phyloP scores from a whole-genome alignment of 1,140 invertebrate species.

The Gryllus bimaculatus region DNA sequence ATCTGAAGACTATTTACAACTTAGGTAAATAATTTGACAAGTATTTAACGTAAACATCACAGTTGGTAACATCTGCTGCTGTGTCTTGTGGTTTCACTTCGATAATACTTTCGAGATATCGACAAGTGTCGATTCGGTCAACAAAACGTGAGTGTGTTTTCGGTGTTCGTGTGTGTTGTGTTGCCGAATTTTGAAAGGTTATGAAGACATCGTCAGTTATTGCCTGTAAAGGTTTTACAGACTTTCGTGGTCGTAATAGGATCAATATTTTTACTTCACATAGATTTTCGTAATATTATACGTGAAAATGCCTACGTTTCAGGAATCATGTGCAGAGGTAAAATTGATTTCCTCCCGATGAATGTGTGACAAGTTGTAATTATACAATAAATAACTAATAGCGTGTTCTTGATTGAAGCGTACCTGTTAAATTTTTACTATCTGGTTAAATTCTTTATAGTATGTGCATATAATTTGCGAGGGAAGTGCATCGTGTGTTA shows the following conservation, averaged over 20 bases:
- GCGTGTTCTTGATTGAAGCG: background rate
- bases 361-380: background rate
- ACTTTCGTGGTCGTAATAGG: too few species aligned
- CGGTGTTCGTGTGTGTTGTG: too few species aligned
- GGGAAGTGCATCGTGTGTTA: background rate
- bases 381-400: background rate
- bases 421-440: background rate
- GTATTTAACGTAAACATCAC: slow-evolving; percentile 1
- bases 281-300: background rate
- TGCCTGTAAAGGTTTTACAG: too few species aligned
- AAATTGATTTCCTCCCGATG: background rate
- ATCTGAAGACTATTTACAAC: background rate
- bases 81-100: background rate
- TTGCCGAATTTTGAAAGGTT: too few species aligned
- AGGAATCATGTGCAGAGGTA: slow-evolving; percentile 17
- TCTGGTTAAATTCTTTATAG: background rate
- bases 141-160: too few species aligned
- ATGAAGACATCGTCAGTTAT: too few species aligned
- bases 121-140: too few species aligned
- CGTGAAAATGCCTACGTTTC: background rate
- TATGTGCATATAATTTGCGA: background rate
- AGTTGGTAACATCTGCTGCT: background rate
- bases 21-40: background rate
- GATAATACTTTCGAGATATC: too few species aligned
- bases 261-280: too few species aligned